phyloP scores from a whole-genome alignment of 2,797 vertebrate species.

The Vultur gryphus region DNA sequence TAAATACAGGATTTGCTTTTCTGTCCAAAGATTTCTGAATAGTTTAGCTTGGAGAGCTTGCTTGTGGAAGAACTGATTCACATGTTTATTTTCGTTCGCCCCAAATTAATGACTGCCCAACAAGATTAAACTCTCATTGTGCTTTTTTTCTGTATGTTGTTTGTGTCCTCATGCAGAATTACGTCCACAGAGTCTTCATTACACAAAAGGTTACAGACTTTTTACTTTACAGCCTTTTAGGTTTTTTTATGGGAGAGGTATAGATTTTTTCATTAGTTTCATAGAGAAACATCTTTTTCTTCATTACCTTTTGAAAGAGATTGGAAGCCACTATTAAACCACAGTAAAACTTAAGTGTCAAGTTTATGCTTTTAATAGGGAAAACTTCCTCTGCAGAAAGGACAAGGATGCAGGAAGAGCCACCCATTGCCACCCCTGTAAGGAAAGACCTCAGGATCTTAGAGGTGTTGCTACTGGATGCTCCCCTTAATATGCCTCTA shows the following conservation, averaged over 20 bases:
- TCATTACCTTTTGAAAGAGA: neutral
- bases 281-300: neutral
- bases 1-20: neutral
- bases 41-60: neutral
- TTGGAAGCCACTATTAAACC: neutral
- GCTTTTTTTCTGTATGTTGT: neutral
- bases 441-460: neutral
- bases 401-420: neutral
- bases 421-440: neutral
- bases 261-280: neutral
- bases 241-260: neutral
- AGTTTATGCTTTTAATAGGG: neutral
- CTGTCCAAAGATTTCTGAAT: neutral
- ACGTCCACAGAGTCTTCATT: neutral
- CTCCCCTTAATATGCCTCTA: neutral
- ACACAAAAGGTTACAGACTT: neutral
- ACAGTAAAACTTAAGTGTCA: neutral
- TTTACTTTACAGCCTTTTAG: neutral
- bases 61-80: neutral
- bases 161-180: neutral
- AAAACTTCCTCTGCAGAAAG: neutral
- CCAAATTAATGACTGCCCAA: neutral
- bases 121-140: neutral
- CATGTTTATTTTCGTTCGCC: neutral
- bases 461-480: neutral